Base-by-base conservation (phyloP, 92 coral and sea anemone genomes). In the Palythoa heliodiscus region DNA sequence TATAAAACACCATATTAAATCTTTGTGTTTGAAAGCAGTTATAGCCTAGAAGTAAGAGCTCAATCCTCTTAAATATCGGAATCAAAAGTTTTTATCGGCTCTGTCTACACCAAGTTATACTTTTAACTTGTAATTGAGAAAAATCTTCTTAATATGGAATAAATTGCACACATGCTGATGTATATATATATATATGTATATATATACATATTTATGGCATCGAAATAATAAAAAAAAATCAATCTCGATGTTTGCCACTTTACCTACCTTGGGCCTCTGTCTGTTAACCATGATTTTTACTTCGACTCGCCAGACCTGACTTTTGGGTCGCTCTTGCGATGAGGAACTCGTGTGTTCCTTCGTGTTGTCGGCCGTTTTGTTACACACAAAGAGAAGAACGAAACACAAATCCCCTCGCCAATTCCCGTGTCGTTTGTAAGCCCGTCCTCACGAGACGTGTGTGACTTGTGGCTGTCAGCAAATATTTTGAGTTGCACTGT, bases 301-400 rank as follows among this genome's bases (percentile, higher is more conserved):
- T 67, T 80, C 84, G 43, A 80, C 84, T 80, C 84, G 84, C 84
- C 84, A 80, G 74, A 80, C 23, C 70, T 67, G 47, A 66, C 74
- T 80, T 80, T 73, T 80, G 47, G 84, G 84, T 80, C 84, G 84
- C 29, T 80, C 84, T 52, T 79, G 72, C 73, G 84, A 20, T 40
- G 57, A 13, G 3, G 73, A 47, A n/a, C 52, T 70, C 14, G 60
- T 80, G 22, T 14, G 74, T 64, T 67, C 74, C 84, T 80, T 80
- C 84, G 84, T 80, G 23, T 80, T 80, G 84, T 80, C 84, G 17
- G 84, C 84, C 84, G 84, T 80, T 50, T 24, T 66, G 84, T 48
- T 12, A 23, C 22, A 23, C 40, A 23, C 22, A 64, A 39, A 40
- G 8, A 39, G n/a, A 61, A 78, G 7, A 3, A n/a, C 37, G 2